Evolutionary conservation across 2,113 vertebrate species (phyloP).

Genomic region (Epinephelus fuscoguttatus): DNA sequence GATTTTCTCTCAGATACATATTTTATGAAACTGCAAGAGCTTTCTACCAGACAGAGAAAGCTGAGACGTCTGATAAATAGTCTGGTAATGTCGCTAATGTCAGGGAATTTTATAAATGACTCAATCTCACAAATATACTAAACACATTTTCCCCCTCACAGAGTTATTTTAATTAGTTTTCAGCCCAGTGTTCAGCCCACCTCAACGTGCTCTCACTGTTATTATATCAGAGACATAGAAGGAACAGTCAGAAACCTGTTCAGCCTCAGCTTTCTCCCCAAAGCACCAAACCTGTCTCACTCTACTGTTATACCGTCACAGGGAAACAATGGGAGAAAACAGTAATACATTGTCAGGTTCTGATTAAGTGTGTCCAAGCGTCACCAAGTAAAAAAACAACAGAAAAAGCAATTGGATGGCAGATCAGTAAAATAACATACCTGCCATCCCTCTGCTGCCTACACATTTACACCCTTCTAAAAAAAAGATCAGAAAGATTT

Average conservation of each 20-base stretch:
- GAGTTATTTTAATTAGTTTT: background rate
- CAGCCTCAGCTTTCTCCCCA: background rate
- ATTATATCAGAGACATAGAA: background rate
- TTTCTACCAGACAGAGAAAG: background rate
- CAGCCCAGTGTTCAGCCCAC: background rate
- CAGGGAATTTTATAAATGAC: background rate
- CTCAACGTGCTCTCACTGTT: background rate
- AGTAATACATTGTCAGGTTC: too few relatives aligned
- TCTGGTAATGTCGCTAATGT: background rate
- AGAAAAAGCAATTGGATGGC: background rate
- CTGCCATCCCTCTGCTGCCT: background rate
- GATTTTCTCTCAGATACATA: slow-evolving; percentile 3
- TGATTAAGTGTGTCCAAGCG: too few relatives aligned
- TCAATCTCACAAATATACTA: background rate
- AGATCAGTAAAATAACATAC: background rate
- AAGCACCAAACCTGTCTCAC: background rate
- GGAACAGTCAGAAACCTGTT: background rate
- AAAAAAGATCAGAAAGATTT: slow-evolving; percentile 8
- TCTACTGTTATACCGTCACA: background rate
- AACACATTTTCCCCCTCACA: background rate
- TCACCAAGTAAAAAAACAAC: background rate
- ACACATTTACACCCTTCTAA: background rate
- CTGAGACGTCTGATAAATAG: background rate
- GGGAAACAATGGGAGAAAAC: background rate
- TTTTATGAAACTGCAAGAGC: background rate